Base-by-base conservation (phyloP, 2,888 invertebrate species). In the Apocheima hispidaria region DNA sequence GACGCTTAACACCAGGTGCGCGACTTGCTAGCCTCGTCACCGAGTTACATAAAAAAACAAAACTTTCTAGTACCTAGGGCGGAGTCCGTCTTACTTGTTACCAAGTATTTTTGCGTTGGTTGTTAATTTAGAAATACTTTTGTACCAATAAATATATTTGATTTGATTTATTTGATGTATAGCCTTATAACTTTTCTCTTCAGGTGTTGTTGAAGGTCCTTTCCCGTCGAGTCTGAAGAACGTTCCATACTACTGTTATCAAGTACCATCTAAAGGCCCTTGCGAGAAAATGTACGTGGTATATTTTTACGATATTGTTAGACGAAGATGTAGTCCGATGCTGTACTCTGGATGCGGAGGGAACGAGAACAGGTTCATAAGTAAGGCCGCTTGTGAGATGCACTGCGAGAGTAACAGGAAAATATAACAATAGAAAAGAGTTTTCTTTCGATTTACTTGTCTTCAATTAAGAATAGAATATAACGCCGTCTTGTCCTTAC, bases 271-370 rank as follows among this genome's bases (percentile, higher is more conserved):
- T 0, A 90, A 83, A 72, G 92, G 92, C 0, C 85, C 88, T 0
- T 92, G 92, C 66, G 66, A 68, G 14, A 66, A 72, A 0, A 77
- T 83, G 75, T 74, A 73, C 63, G 60, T 82, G 57, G 79, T 81
- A 1, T 92, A 87, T 82, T 92, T 89, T 79, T 91, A 72, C 71
- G 92, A 92, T 63, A 46, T 91, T 1, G 78, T 90, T 6, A 75
- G 85, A 60, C 78, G 91, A 28, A 70, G 79, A 57, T 92, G 92
- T 63, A 81, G 84, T 83, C 84, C 83, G 4, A 89, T 92, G 88
- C 78, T 88, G 60, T 92, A 90, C 65, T 91, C 92, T 0, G 92
- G 92, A 0, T 92, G 92, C 60, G 91, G 92, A 0, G 92, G 92
- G 14, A 92, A 92, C 55, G 88, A 88, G 59, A 92, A 92, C 65